Conservation (phyloP, 2,888 invertebrate species). For the Hedychridium roseum region DNA sequence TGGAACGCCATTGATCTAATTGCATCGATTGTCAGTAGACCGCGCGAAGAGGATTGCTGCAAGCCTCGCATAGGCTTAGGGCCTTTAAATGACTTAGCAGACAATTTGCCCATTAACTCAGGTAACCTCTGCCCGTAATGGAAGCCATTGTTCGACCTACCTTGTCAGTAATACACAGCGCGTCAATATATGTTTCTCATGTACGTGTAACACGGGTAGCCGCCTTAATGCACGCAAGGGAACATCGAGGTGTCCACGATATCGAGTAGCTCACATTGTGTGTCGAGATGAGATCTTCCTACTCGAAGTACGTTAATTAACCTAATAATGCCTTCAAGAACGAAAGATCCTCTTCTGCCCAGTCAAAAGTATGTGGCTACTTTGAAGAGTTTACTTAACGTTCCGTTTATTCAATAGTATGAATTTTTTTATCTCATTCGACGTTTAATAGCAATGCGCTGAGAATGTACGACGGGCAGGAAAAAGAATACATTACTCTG, state of each 20-base stretch:
- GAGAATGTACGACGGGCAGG: too few species aligned
- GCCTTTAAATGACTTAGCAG: slow-evolving; percentile 57
- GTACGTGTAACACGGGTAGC: slow-evolving; percentile 37
- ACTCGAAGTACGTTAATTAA: slow-evolving; percentile 61
- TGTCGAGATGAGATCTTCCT: slow-evolving; percentile 57
- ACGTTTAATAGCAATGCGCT: too few species aligned
- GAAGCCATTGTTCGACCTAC: slow-evolving; percentile 60
- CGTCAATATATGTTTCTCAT: slow-evolving; percentile 21
- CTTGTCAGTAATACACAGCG: slow-evolving; percentile 51
- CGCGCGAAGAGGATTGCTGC: slow-evolving; percentile 36
- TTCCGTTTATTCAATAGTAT: too few species aligned
- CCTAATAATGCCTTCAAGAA: too few species aligned
- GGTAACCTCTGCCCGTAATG: slow-evolving; percentile 55
- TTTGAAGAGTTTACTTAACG: too few species aligned
- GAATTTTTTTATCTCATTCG: too few species aligned
- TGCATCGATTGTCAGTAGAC: slow-evolving; percentile 43
- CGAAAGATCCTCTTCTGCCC: too few species aligned
- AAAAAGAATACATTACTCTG: too few species aligned
- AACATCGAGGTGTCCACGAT: slow-evolving; percentile 45
- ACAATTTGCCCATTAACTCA: slow-evolving; percentile 59
- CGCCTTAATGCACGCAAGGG: slow-evolving; percentile 36
- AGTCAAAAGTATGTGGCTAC: too few species aligned
- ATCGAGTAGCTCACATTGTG: slow-evolving; percentile 56
- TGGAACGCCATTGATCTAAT: slow-evolving; percentile 34
- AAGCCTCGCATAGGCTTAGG: slow-evolving; percentile 44